These are phyloP conservation scores for Bradypodion pumilum DNA, from an alignment of 2,797 vertebrate species.

Conservation along the genomic window DNA sequence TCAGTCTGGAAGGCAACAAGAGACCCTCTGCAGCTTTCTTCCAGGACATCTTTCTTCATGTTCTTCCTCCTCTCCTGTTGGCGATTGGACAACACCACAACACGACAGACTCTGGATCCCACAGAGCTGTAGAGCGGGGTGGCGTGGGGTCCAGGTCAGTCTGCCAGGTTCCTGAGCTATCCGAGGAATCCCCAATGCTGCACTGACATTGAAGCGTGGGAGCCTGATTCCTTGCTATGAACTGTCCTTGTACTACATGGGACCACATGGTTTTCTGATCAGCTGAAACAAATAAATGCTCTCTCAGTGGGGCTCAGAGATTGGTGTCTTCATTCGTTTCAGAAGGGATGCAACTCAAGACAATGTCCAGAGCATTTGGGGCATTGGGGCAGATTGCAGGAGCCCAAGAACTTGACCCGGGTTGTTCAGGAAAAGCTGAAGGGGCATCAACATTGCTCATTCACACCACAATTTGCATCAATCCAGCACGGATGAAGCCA, in stretches of 20 bases:
- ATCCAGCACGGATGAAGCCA: too few species aligned
- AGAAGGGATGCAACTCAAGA: neutral
- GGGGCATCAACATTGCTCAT: too few species aligned
- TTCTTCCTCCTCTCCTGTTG: neutral
- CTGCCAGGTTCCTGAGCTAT: neutral
- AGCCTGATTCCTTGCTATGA: neutral
- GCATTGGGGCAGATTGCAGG: neutral
- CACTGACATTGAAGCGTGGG: neutral
- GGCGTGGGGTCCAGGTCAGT: too few species aligned
- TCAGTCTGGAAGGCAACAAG: neutral
- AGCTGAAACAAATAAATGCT: slow-evolving; percentile 68
- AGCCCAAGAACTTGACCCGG: neutral
- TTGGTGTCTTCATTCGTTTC: neutral
- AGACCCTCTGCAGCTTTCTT: neutral
- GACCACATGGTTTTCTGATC: slow-evolving; percentile 31
- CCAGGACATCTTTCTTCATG: too few species aligned
- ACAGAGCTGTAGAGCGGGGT: neutral
- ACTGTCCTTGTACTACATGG: neutral
- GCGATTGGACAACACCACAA: neutral
- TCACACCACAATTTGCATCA: too few species aligned
- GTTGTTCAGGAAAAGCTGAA: neutral
- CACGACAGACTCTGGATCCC: neutral
- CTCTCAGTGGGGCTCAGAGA: slow-evolving; percentile 10
- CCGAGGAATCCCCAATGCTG: neutral
- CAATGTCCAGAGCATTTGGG: neutral